Base-by-base conservation (phyloP, 1,140 invertebrate genomes). In the Bombus haemorrhoidalis region DNA sequence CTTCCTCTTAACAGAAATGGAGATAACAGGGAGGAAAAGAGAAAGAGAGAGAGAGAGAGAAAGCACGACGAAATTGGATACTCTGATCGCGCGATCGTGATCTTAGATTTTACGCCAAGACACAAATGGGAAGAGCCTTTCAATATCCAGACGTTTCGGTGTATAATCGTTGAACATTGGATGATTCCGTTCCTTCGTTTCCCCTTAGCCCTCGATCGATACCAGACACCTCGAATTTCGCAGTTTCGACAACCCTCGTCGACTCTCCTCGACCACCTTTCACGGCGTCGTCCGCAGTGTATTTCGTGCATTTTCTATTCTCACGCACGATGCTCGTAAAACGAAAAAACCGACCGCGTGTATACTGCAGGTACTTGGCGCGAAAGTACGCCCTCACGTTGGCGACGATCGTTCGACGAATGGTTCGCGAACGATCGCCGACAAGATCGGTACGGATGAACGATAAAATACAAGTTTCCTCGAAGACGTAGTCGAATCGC, bases 121-220 rank as follows among this genome's bases (percentile, higher is more conserved):
- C 88, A 92, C 86, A 88, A 90, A 92, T 77, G 88, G 89, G 78
- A 91, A 92, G 91, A 92, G 81, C 82, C 89, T 77, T 89, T 85
- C 86, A 81, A 79, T 68, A 82, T 83, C 83, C 76, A 81, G 79
- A 87, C 59, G 68, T 81, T 81, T 89, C 53, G 74, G 74, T 53
- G 75, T 66, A 43, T 81, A 72, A 87, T 86, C 80, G 75, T 68
- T 43, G 83, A 75, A 66, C 69, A 57, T 74, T n/a, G 71, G 15
- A 53, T 28, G 41, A 80, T 34, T 62, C 78, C 13, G 41, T 59
- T 32, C 22, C 71, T 22, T 22, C 62, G 73, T 68, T n/a, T 25
- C 4, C 22, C 32, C 32, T 28, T 34, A 4, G 9, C 12, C 47
- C 12, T 47, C 64, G 80, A 83, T 76, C 80, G 66, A 81, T 59